These are phyloP conservation scores for Dendrocincla tyrannina DNA, from an alignment of 2,797 vertebrate genomes.

Conservation along the genomic window DNA sequence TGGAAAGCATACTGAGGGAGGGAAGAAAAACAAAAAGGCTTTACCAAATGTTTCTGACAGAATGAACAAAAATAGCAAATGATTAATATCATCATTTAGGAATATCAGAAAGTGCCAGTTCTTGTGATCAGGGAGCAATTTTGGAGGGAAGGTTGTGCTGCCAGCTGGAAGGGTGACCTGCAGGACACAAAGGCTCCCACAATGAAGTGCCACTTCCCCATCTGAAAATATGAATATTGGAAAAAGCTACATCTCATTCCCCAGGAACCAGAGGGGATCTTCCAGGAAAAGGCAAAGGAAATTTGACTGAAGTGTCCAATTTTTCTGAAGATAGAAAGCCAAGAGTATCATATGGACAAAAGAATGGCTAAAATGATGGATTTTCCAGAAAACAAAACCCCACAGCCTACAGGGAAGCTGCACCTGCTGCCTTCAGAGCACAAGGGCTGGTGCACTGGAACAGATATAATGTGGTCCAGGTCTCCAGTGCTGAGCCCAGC, in stretches of 20 bases:
- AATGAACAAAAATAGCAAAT: not conserved
- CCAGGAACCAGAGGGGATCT: not conserved
- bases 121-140: not conserved
- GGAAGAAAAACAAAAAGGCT: not conserved
- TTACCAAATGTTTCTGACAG: not conserved
- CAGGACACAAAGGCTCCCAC: not conserved
- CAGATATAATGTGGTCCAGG: not conserved
- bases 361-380: not conserved
- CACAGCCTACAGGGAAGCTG: too few species aligned
- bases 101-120: not conserved
- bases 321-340: not conserved
- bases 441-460: not conserved
- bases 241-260: not conserved
- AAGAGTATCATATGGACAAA: not conserved
- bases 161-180: not conserved
- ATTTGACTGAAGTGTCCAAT: not conserved
- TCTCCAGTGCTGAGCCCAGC: not conserved
- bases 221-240: not conserved
- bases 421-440: not conserved
- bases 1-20: not conserved
- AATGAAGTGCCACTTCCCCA: rapidly evolving
- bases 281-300: not conserved
- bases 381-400: not conserved
- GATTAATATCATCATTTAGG: not conserved
- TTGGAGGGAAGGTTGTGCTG: not conserved